Conservation (phyloP, 2,888 invertebrate genomes). For the Mechanitis messenoides region DNA sequence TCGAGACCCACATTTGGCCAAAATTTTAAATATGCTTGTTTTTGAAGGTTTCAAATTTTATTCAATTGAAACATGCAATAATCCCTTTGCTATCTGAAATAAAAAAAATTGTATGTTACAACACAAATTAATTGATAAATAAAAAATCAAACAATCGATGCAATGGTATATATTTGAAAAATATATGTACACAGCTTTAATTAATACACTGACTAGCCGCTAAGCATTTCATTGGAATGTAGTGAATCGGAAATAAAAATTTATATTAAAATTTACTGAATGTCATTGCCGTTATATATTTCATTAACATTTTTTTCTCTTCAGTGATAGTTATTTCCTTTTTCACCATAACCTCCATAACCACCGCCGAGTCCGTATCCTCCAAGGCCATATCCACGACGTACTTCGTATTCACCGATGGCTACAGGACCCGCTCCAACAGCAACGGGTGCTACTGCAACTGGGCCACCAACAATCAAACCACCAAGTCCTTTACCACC, state of each 20-base stretch:
- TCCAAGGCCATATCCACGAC: slow-evolving; percentile 29
- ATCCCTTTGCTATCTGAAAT: not conserved
- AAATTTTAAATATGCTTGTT: too few relatives aligned
- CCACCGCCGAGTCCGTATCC: slow-evolving; percentile 23
- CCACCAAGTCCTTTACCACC: slow-evolving; percentile 39
- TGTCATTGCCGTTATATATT: slow-evolving; percentile 12
- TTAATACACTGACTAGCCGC: slow-evolving; percentile 54
- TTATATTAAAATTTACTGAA: slow-evolving; percentile 39
- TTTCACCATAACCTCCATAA: slow-evolving; percentile 23
- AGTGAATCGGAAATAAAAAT: slow-evolving; percentile 65
- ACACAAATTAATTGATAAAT: slow-evolving; percentile 6
- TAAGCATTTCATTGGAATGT: slow-evolving; percentile 57
- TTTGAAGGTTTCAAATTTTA: too few relatives aligned
- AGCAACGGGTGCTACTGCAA: slow-evolving; percentile 22
- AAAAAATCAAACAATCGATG: slow-evolving; percentile 22
- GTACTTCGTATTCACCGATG: slow-evolving; percentile 29
- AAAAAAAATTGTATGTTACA: not conserved
- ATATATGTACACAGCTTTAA: slow-evolving; percentile 45
- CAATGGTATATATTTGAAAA: slow-evolving; percentile 30
- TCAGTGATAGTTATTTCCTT: slow-evolving; percentile 27
- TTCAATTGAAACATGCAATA: too few relatives aligned
- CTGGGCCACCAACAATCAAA: slow-evolving; percentile 29
- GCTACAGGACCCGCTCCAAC: slow-evolving; percentile 21
- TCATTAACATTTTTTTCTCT: slow-evolving; percentile 15
- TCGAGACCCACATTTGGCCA: too few relatives aligned